These are phyloP conservation scores for Perithous albicinctus DNA, from an alignment of 2,888 invertebrate genomes.

Conservation along the genomic window DNA sequence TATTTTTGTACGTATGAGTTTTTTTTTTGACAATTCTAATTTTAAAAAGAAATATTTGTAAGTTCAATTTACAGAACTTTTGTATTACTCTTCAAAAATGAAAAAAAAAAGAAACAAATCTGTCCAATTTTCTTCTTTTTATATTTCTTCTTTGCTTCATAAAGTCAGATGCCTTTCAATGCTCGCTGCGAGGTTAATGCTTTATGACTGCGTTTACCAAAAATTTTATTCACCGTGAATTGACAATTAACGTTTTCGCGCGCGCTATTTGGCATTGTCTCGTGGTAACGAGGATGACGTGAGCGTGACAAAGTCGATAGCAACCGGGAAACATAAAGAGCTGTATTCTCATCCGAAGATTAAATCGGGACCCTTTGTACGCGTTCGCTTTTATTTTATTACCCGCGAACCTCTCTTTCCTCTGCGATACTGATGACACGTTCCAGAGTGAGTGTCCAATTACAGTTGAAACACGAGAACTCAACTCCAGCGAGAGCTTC, in stretches of 20 bases:
- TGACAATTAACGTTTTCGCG: constrained; percentile 69
- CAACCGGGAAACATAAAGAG: too few relatives aligned
- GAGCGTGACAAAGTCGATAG: constrained; percentile 38
- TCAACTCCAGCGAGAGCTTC: too few relatives aligned
- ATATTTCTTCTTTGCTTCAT: too few relatives aligned
- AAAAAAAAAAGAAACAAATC: too few relatives aligned
- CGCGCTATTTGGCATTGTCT: constrained; percentile 70
- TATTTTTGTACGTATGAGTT: too few relatives aligned
- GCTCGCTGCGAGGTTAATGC: constrained; percentile 34
- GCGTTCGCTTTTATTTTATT: constrained; percentile 58
- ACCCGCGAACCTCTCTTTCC: constrained; percentile 39
- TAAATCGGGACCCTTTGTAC: constrained; percentile 61
- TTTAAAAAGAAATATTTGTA: too few relatives aligned
- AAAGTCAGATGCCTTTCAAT: background rate
- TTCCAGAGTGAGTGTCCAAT: constrained; percentile 32
- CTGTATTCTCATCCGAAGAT: constrained; percentile 14
- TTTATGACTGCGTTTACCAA: background rate
- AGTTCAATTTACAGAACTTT: too few relatives aligned
- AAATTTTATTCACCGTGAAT: constrained; percentile 30
- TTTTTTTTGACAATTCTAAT: too few relatives aligned
- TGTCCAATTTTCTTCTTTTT: too few relatives aligned
- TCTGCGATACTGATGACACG: constrained; percentile 57
- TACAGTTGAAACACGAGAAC: constrained; percentile 29
- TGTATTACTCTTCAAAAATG: too few relatives aligned
- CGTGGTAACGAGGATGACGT: constrained; percentile 69